Base-by-base conservation (phyloP, 1,140 invertebrate genomes). In the Drosophila setifemur region DNA sequence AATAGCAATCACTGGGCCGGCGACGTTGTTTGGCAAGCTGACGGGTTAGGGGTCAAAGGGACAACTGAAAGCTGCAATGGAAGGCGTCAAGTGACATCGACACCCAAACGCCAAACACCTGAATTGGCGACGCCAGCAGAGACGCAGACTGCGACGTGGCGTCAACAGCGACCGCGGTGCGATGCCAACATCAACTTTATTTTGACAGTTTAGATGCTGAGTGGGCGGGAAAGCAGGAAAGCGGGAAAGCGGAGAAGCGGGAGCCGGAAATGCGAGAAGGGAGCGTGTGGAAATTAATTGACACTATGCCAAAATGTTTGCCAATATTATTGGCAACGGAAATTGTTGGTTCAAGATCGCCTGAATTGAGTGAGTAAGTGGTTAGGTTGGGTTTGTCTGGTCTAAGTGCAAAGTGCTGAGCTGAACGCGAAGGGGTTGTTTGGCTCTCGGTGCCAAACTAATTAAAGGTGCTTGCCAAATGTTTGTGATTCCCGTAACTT, bases 291-390 rank as follows among this genome's bases (percentile, higher is more conserved):
- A 73, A 78, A 78, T 78, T 79, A 78, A 78, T 79, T 78, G 75
- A 79, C 74, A 78, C 61, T 68, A 44, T 52, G 61, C 74, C 69
- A 78, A 78, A 78, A 78, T 73, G 74, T 69, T 78, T 78, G 74
- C 52, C 37, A 61, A 71, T 76, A 76, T 76, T 76, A 76, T 76
- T 76, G 73, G 57, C 60, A 73, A 37, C 73, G 52, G 73, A 66
- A 77, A 50, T 44, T 74, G 71, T 54, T 68, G 71, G 44, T 73
- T 73, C 39, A 54, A 66, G 67, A 71, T 72, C 69, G 58, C 47
- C 25, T 12, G 25, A 63, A 37, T 49, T 52, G 45, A 54, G 52
- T 44, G 52, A 52, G 53, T 43, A 64, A 37, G 29, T 42, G 60
- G 31, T 60, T 45, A 9, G 45, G 33, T 52, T 26, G 25, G 25